Evolutionary conservation across 2,888 invertebrate genomes (phyloP).

Genomic region (Podabrus alpinus): DNA sequence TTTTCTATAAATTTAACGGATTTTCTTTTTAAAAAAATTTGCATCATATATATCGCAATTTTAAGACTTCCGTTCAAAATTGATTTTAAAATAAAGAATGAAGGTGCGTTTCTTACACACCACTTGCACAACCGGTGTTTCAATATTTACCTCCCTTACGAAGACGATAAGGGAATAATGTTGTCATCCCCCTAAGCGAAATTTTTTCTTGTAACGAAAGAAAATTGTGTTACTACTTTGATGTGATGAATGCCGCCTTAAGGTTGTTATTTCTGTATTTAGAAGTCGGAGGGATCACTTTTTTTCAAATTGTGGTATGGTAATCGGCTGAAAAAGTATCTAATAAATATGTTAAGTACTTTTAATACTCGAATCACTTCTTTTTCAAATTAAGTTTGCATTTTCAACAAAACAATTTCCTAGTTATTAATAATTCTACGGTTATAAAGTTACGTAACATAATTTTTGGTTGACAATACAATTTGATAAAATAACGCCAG

Average conservation of each 20-base stretch:
- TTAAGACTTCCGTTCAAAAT: not conserved
- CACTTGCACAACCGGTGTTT: not conserved
- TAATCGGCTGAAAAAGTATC: not conserved
- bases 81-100: not conserved
- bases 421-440: not conserved
- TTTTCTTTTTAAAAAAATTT: not conserved
- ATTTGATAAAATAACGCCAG: slow-evolving; percentile 23
- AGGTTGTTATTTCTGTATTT: not conserved
- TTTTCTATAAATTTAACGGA: not conserved
- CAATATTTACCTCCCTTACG: not conserved
- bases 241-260: not conserved
- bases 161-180: not conserved
- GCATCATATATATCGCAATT: not conserved
- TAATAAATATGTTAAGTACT: not conserved
- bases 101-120: not conserved
- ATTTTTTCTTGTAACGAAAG: not conserved
- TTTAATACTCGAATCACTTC: too few relatives aligned
- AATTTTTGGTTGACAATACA: slow-evolving; percentile 13
- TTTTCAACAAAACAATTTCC: not conserved
- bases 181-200: not conserved
- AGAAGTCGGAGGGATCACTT: not conserved
- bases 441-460: not conserved
- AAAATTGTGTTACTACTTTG: not conserved
- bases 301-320: not conserved
- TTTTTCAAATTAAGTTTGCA: not conserved